Percentiles rank a stretch among this genome's conserved stretches.
These are phyloP conservation scores for Electrophaes corylata DNA, from an alignment of 2,888 invertebrate genomes.

Conservation along the genomic window DNA sequence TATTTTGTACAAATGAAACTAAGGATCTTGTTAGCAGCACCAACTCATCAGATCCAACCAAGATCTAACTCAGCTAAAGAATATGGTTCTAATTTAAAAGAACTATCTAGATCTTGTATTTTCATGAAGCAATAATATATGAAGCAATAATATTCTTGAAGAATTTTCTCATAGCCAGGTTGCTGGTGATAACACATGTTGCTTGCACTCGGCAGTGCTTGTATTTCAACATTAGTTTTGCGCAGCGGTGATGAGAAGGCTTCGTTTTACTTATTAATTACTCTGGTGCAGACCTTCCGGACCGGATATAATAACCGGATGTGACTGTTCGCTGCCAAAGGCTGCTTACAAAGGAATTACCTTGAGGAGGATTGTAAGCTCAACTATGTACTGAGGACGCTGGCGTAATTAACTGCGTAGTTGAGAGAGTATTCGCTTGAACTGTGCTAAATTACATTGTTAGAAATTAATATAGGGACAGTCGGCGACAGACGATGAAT, in stretches of 20 bases:
- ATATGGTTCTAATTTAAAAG: too few species aligned
- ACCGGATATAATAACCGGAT: conserved; percentile 15
- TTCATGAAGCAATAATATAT: too few species aligned
- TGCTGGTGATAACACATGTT: too few species aligned
- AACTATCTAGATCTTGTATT: too few species aligned
- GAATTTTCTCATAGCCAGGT: too few species aligned
- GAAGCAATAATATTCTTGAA: too few species aligned
- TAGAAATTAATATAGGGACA: not conserved
- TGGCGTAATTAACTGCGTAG: conserved; percentile 5
- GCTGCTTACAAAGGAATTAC: conserved; percentile 9
- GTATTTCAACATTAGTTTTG: not conserved
- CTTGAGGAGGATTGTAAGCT: not conserved
- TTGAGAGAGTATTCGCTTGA: conserved; percentile 5
- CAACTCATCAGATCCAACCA: too few species aligned
- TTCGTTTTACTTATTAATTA: conserved; percentile 1
- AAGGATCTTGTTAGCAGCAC: too few species aligned
- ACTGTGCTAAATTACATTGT: conserved; percentile 3
- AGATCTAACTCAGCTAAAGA: too few species aligned
- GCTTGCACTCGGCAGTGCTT: too few species aligned
- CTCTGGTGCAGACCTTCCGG: not conserved
- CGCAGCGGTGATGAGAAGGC: not conserved
- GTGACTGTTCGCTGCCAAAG: conserved; percentile 6
- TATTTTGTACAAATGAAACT: too few species aligned
- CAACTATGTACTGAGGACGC: not conserved
- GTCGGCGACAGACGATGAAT: too few species aligned